Conservation (phyloP, 1,140 invertebrate species). For the Drosophila mauritiana region DNA sequence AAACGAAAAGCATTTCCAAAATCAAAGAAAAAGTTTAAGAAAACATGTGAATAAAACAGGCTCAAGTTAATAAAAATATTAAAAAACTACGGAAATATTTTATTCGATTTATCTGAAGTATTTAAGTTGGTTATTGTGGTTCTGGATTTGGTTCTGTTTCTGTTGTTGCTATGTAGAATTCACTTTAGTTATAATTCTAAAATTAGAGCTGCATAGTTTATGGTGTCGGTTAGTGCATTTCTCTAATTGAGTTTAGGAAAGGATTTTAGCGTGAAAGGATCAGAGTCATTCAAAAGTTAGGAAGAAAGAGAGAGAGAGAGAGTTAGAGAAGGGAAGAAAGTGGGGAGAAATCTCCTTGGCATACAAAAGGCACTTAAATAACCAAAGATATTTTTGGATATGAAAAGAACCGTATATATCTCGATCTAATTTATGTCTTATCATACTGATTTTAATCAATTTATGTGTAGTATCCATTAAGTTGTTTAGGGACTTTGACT, state of each 20-base stretch:
- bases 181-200: constrained; percentile 40
- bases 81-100: constrained; percentile 57
- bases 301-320: background rate
- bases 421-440: constrained; percentile 26
- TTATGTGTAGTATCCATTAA: constrained; percentile 19
- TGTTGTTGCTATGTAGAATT: constrained; percentile 77
- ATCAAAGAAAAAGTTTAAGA: constrained; percentile 38
- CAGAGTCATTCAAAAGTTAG: background rate
- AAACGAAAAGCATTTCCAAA: constrained; percentile 54
- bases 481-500: constrained; percentile 32
- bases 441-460: constrained; percentile 21
- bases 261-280: constrained; percentile 7
- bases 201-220: constrained; percentile 21
- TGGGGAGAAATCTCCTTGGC: constrained; percentile 28
- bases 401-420: constrained; percentile 40
- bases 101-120: constrained; percentile 24
- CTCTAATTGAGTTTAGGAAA: background rate
- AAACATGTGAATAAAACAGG: constrained; percentile 60
- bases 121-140: constrained; percentile 32
- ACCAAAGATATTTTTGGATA: constrained; percentile 46
- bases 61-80: constrained; percentile 37
- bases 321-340: background rate
- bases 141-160: constrained; percentile 22
- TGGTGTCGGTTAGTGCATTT: constrained; percentile 44
- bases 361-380: constrained; percentile 75